These are phyloP conservation scores for Holacanthus passer DNA, from an alignment of 2,113 vertebrate species.

Conservation along the genomic window DNA sequence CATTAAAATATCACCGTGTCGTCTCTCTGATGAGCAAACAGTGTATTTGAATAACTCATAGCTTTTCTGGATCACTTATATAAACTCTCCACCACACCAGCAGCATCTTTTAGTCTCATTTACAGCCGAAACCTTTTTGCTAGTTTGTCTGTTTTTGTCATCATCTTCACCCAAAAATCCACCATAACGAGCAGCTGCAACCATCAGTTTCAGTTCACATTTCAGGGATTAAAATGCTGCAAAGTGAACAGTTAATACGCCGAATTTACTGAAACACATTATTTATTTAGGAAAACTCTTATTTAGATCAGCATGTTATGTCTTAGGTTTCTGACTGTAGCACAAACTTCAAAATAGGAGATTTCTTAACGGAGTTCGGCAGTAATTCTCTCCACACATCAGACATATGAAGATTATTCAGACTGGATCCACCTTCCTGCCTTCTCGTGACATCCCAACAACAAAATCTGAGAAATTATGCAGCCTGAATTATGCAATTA, in stretches of 20 bases:
- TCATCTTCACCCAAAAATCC: not conserved
- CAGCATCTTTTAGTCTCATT: too few relatives aligned
- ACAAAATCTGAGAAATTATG: not conserved
- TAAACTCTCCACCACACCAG: not conserved
- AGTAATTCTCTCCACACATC: accelerated
- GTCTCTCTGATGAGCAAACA: too few relatives aligned
- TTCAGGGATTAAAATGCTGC: accelerated
- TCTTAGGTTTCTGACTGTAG: accelerated
- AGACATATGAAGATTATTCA: not conserved
- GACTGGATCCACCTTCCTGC: not conserved
- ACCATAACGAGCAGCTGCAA: not conserved
- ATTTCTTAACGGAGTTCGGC: constrained; percentile 3
- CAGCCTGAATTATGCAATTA: not conserved
- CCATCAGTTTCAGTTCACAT: not conserved
- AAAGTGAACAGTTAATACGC: accelerated
- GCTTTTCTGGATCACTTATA: too few relatives aligned
- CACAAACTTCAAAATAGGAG: not conserved
- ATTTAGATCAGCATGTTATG: accelerated
- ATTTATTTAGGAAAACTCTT: not conserved
- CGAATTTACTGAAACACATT: not conserved
- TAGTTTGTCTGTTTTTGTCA: constrained; percentile 3
- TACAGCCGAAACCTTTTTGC: not conserved
- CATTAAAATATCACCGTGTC: not conserved
- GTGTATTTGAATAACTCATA: not conserved
- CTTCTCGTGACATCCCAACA: too few relatives aligned